Conservation (phyloP, 2,888 invertebrate genomes). For the Drosophila rellima region DNA sequence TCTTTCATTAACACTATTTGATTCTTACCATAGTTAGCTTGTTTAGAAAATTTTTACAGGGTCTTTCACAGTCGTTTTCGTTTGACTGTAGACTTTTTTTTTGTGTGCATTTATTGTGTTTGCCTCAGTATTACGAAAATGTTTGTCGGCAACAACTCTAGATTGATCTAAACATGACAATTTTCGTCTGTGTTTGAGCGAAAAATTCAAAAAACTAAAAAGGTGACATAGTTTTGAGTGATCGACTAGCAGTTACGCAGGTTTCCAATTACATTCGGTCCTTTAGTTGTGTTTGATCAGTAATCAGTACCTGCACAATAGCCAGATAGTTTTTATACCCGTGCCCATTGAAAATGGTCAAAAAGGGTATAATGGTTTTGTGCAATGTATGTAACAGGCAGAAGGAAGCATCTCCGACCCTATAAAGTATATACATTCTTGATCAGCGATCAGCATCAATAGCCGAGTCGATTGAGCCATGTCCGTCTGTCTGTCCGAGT, state of each 20-base stretch:
- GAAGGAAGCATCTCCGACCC: too few relatives aligned
- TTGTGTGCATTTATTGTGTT: constrained; percentile 16
- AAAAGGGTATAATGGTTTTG: too few relatives aligned
- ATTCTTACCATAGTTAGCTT: background rate
- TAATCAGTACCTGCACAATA: too few relatives aligned
- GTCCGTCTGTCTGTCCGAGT: too few relatives aligned
- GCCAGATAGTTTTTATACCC: too few relatives aligned
- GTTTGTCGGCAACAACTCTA: constrained; percentile 12
- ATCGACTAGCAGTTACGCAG: background rate
- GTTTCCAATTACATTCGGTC: too few relatives aligned
- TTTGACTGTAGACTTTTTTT: background rate
- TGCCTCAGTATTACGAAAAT: constrained; percentile 32
- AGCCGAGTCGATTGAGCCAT: too few relatives aligned
- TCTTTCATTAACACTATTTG: background rate
- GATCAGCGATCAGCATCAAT: too few relatives aligned
- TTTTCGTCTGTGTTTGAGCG: constrained; percentile 4
- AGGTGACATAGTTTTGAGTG: background rate
- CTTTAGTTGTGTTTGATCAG: too few relatives aligned
- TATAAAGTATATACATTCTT: too few relatives aligned
- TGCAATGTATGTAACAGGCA: too few relatives aligned
- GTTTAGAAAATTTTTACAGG: background rate
- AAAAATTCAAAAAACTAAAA: background rate
- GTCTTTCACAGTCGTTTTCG: background rate
- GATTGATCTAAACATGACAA: constrained; percentile 36
- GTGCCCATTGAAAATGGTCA: too few relatives aligned